Evolutionary conservation across 2,888 invertebrate genomes (phyloP), one percentile per base, ranked within the genome.

Genomic region (Lathronympha strigana): DNA sequence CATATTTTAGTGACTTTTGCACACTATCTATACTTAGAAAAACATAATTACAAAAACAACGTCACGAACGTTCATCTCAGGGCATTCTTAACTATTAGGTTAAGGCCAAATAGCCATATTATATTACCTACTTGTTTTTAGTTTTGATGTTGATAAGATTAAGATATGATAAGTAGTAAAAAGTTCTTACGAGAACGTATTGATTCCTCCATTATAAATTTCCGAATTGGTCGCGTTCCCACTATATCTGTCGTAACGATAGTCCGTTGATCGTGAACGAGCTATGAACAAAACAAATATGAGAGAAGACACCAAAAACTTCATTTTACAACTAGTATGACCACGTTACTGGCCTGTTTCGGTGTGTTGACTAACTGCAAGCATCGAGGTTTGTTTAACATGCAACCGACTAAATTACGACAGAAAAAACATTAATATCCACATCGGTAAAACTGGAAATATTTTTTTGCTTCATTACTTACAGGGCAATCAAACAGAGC

Each of bases 211-310:
- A 83, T 66, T 11, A 60, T 36, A 45, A 31, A 19, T 8, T 43
- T 43, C 43, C 8, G 45, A 17, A 31, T 45, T 21, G 3, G 57
- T 57, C 74, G 80, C 80, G 51, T 82, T 79, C 19, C 86, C 88
- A 67, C 77, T 82, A 67, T 77, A 83, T 67, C 82, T 78, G 68
- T 87, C 83, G 75, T 78, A 88, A 5, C 58, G 28, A 78, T 25
- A 8, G 55, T 72, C 33, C 77, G 77, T 25, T 76, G 72, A 60
- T 71, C 78, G 54, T 62, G 66, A 62, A 69, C 72, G 71, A 8
- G 28, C 17, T 36, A 78, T 69, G 69, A 79, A 69, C 43, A 71
- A 75, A 64, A 77, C 69, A 68, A 81, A 77, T 74, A 84, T 69
- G 68, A 82, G 74, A 71, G 74, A 61, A 57, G 63, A 51, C 63